Percentiles rank a stretch among this genome's conserved stretches.
Conservation (phyloP, 2,888 invertebrate genomes). For the Serripes groenlandicus region DNA sequence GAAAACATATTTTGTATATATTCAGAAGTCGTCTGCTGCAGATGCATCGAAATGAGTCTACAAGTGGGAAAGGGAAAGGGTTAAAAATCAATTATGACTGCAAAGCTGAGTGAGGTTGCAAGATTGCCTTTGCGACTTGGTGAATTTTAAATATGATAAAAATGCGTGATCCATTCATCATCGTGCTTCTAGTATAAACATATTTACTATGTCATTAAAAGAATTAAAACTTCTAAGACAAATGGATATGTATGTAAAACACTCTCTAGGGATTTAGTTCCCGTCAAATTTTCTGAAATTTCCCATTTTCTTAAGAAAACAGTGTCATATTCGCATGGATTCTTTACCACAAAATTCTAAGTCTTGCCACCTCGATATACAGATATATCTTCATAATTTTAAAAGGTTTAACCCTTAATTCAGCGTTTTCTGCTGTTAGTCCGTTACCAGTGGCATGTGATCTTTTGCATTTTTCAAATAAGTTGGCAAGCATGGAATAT, state of each 20-base stretch:
- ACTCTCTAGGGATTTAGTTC: conserved; percentile 31
- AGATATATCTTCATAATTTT: conserved; percentile 23
- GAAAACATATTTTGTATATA: too few relatives aligned
- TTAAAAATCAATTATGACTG: too few relatives aligned
- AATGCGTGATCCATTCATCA: conserved; percentile 22
- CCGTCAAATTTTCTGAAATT: conserved; percentile 35
- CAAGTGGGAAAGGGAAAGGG: too few relatives aligned
- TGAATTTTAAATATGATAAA: conserved; percentile 1
- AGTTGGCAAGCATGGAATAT: too few relatives aligned
- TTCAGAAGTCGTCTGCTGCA: too few relatives aligned
- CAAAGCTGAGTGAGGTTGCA: too few relatives aligned
- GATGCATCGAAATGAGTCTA: too few relatives aligned
- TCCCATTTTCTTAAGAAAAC: conserved; percentile 30
- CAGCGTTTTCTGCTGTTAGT: too few relatives aligned
- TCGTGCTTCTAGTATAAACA: conserved; percentile 14
- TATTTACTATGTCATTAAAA: conserved; percentile 44
- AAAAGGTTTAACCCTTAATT: conserved; percentile 7
- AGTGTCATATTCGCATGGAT: conserved; percentile 22
- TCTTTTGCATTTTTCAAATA: too few relatives aligned
- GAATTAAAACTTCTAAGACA: conserved; percentile 52
- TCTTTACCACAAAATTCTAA: conserved; percentile 20
- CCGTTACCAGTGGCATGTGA: too few relatives aligned
- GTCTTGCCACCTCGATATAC: conserved; percentile 15
- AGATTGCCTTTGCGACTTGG: neutral
- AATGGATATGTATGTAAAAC: conserved; percentile 55